Base-by-base conservation (phyloP, 2,113 vertebrate species). In the Tragelaphus imberbis region DNA sequence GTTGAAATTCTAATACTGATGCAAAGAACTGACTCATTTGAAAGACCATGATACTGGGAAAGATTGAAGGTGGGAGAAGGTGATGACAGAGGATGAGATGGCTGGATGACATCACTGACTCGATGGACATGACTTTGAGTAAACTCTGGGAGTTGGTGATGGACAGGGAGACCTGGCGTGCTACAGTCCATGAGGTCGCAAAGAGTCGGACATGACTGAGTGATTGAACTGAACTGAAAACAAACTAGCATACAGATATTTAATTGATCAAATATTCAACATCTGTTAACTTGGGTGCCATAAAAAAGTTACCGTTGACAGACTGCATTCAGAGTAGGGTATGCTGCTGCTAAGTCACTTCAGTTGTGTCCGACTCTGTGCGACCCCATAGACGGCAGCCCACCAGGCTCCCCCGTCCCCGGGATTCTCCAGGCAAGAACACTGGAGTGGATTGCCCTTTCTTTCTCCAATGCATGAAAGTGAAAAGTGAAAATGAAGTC, bases 191-290 rank as follows among this genome's bases (percentile, higher is more conserved):
- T 36, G 17, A 9, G 9, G 9, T 71, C 4, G 1, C 65, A 71
- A 65, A 71, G 17, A 71, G n/a, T 71, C 0, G 0, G 17, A 71
- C n/a, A 36, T 0, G 19, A 36, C n/a, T 23, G 19, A 71, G 17
- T 36, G 65, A 71, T n/a, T 71, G 65, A 71, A 36, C 2, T 36
- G 19, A 71, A 12, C 65, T 71, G 65, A 36, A 86, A 91, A 53
- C 21, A 86, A 98, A 61, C 3, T 47, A 65, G 12, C 14, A 87
- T 77, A 47, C 65, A 36, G n/a, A 12, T 71, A 36, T 81, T 90
- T 85, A 87, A 90, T 77, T 77, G 33, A 75, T 53, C 30, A 95
- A 88, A 55, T 12, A 79, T 80, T 88, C 61, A 79, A 21, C 79
- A 84, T 71, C 23, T 90, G 16, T 82, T 96, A 89, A 82, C 10